phyloP scores from a whole-genome alignment of 2,797 vertebrate genomes.

The Trichosurus vulpecula region DNA sequence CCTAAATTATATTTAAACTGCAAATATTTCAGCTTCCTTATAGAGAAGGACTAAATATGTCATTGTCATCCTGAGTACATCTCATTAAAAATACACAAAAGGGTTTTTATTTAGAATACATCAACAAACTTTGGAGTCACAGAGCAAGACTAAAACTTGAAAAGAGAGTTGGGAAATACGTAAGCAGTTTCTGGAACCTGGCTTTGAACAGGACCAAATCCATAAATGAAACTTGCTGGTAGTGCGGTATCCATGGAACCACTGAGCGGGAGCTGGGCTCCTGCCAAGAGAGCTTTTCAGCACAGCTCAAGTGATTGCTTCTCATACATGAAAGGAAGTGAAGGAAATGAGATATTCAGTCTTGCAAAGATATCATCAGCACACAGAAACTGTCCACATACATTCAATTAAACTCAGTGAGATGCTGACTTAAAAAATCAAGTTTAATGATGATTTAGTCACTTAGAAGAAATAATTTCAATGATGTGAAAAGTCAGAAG shows the following conservation, averaged over 20 bases:
- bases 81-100: constrained; percentile 34
- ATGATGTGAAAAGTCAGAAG: constrained; percentile 7
- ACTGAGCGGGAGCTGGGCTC: constrained; percentile 46
- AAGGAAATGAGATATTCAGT: constrained; percentile 60
- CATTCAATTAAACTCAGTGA: constrained; percentile 52
- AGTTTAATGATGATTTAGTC: constrained; percentile 39
- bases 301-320: constrained; percentile 67
- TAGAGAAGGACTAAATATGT: neutral
- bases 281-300: constrained; percentile 62
- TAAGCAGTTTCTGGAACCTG: neutral
- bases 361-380: constrained; percentile 28
- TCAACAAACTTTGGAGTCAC: neutral
- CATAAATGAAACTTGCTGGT: constrained; percentile 23
- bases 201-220: constrained; percentile 36
- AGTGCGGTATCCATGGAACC: neutral
- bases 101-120: neutral
- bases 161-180: constrained; percentile 17
- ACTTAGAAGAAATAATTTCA: constrained; percentile 35
- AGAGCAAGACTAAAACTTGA: neutral
- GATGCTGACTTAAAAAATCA: constrained; percentile 33
- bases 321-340: constrained; percentile 60
- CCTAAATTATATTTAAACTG: neutral
- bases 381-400: neutral
- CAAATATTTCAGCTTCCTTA: constrained; percentile 1
- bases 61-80: neutral